Base-by-base conservation (phyloP, 2,113 vertebrate species). In the Callocephalon fimbriatum region DNA sequence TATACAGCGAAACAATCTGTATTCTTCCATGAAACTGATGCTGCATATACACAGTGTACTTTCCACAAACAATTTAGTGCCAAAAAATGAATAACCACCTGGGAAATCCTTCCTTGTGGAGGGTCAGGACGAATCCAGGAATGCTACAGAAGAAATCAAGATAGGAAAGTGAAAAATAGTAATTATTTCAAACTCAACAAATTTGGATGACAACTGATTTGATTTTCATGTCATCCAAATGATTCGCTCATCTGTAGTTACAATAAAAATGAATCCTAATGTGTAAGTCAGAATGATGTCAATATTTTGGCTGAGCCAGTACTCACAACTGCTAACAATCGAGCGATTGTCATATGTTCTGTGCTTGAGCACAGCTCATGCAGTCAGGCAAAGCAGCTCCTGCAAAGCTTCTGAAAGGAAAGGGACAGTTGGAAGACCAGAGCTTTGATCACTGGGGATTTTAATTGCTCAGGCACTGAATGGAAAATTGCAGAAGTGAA, bases 381-480 rank as follows among this genome's bases (percentile, higher is more conserved):
- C 63, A 65, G 75, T 15, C 47, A 66, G 65, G 83, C 73, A 71
- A 78, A 93, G 86, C 12, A 87, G 76, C 86, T 96, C 88, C 56
- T 20, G 92, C 56, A 35, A 95, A 27, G 73, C 53, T 53, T 96
- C 20, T 89, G 88, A 85, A 95, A 94, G 91, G 92, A 87, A 95
- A 92, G 48, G 73, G 96, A 90, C 88, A 95, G 86, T 96, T 72
- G 88, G 94, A 91, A 95, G 94, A 90, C 21, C 80, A 65, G 63
- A 70, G 66, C 88, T 97, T 96, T 97, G 97, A 95, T 95, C 91
- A 74, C 76, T 12, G 2, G 37, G 91, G 94, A 96, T 96, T 95
- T 95, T 97, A 97, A 96, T 96, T 96, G 91, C 95, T 95, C 91
- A 75, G 83, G 91, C 86, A 87, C 73, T 93, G 93, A 95, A 97